Conservation (phyloP, 2,888 invertebrate genomes). For the Dicyrtoma fusca region DNA sequence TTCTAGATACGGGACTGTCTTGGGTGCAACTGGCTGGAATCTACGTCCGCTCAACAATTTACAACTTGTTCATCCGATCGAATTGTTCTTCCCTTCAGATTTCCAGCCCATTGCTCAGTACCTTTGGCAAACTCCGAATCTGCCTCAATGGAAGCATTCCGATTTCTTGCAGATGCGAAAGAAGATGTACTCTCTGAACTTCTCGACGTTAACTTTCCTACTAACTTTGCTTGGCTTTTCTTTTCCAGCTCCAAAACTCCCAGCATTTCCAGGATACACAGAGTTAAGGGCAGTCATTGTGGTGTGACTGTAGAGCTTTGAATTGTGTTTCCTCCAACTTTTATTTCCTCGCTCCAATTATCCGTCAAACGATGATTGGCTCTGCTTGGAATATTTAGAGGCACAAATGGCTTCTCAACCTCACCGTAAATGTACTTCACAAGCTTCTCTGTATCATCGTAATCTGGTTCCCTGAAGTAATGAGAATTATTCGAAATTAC, state of each 20-base stretch:
- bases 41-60: no score
- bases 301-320: neutral
- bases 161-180: constrained; percentile 25
- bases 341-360: constrained; percentile 8
- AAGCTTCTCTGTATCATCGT: neutral
- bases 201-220: constrained; percentile 26
- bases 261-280: neutral
- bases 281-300: neutral
- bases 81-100: no score
- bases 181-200: constrained; percentile 33
- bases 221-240: constrained; percentile 1
- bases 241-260: neutral
- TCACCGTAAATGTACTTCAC: neutral
- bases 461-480: no score
- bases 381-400: constrained; percentile 6
- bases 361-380: constrained; percentile 5
- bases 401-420: neutral
- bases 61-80: no score
- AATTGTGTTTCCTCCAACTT: constrained; percentile 1
- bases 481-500: no score
- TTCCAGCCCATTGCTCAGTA: constrained; percentile 6
- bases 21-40: no score
- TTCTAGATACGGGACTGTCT: no score
- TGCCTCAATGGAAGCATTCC: constrained; percentile 30
- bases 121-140: constrained; percentile 26